Base-by-base conservation (phyloP, 2,797 vertebrate genomes). In the Benthosema pterotum region DNA sequence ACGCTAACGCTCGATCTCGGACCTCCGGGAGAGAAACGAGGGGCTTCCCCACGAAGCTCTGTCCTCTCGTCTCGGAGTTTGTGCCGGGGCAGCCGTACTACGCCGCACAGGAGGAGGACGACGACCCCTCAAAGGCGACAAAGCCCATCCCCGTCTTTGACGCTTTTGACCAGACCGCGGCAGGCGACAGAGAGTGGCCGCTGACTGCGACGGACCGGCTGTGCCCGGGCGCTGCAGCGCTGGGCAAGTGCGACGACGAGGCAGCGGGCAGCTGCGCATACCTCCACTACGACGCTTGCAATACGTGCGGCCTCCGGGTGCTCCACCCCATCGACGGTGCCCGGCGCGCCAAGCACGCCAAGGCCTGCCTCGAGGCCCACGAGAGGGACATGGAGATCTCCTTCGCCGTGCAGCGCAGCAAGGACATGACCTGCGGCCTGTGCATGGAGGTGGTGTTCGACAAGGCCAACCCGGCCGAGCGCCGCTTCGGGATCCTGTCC, bases 321-420 rank as follows among this genome's bases (percentile, higher is more conserved):
- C 91, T 99, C 43, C 98, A 99, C 71, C 98, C 97, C 0, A 85
- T 92, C 15, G 96, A 98, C 83, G 90, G 90, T 46, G 83, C 87
- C n/a, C 98, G 99, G 91, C 93, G 97, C 66, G 97, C 97, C 0
- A 91, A 97, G 51, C 98, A 99, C 83, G 98, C 96, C 51, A 97
- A 95, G 94, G 97, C 96, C 0, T 99, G 97, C 88, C 98, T 99
- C 22, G 97, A 99, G 87, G 97, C 97, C 77, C 97, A 99, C 0
- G 97, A 99, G 90, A 99, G 98, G 84, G 97, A 99, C 93, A 99
- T 99, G 97, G 97, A 99, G 91, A 95, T 99, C 59, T 98, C 97
- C 0, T 99, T 99, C 60, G 97, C 98, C 18, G 94, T 99, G 87
- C 97, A 99, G 71, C 96, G 96, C 85, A 98, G 97, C 57, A 98